Conservation (phyloP, 2,797 vertebrate species). For the Sebastes taczanowskii region DNA sequence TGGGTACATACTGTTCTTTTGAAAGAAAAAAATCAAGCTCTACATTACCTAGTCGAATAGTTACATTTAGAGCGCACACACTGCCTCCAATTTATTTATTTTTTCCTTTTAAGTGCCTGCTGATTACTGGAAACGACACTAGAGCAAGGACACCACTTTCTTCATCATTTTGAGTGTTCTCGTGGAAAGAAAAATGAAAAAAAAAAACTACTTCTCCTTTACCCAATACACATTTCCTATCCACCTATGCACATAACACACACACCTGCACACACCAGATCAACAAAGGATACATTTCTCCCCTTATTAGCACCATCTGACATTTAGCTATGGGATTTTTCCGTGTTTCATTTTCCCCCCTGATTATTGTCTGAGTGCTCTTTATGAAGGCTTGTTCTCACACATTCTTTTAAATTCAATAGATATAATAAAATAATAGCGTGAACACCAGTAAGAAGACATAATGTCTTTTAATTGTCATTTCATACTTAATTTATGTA, state of each 20-base stretch:
- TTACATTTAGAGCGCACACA: neutral
- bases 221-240: neutral
- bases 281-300: slow-evolving; percentile 51
- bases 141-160: slow-evolving; percentile 7
- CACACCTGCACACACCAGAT: slow-evolving; percentile 9
- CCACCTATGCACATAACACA: neutral
- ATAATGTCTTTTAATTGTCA: neutral
- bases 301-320: slow-evolving; percentile 68
- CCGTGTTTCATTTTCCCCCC: slow-evolving; percentile 39
- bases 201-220: slow-evolving; percentile 3
- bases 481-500: neutral
- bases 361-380: slow-evolving; percentile 46
- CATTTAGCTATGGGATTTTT: slow-evolving; percentile 65
- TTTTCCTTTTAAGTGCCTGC: neutral
- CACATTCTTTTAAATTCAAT: slow-evolving; percentile 23
- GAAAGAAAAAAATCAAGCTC: neutral
- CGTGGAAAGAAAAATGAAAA: slow-evolving; percentile 16
- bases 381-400: slow-evolving; percentile 43
- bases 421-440: slow-evolving; percentile 7
- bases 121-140: slow-evolving; percentile 3
- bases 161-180: neutral
- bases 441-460: neutral
- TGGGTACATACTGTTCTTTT: slow-evolving; percentile 2
- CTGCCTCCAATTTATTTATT: neutral
- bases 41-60: neutral